Conservation (phyloP, 2,113 vertebrate genomes). For the Aphyosemion australe region DNA sequence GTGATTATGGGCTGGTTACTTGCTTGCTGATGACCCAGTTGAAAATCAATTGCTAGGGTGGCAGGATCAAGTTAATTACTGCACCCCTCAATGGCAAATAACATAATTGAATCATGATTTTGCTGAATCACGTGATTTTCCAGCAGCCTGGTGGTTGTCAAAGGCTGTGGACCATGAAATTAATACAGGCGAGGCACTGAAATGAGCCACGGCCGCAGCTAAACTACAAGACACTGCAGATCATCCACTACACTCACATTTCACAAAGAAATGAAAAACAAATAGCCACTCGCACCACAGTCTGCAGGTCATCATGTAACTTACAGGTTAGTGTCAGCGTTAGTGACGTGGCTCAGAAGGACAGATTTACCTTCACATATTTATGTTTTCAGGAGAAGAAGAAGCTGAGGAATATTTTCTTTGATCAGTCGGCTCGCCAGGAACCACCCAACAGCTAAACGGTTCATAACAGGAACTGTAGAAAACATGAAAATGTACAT, state of each 20-base stretch:
- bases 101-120: conserved; percentile 31
- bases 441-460: no score
- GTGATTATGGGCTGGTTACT: background rate
- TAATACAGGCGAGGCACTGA: conserved; percentile 11
- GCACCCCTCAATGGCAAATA: conserved; percentile 16
- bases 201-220: conserved; percentile 13
- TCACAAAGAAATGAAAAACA: background rate
- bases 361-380: no score
- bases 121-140: conserved; percentile 29
- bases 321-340: no score
- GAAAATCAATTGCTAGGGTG: conserved; percentile 23
- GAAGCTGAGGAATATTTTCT: no score
- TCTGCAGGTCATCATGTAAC: background rate
- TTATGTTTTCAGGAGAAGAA: no score
- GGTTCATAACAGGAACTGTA: no score
- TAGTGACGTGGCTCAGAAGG: no score
- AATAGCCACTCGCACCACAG: background rate
- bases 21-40: conserved; percentile 15
- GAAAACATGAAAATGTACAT: no score
- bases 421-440: no score
- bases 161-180: conserved; percentile 20
- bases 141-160: conserved; percentile 28
- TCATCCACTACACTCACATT: background rate
- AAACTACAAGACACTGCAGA: conserved; percentile 14
- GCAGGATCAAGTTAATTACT: conserved; percentile 27